phyloP scores from a whole-genome alignment of 2,888 invertebrate species.

The Synanthedon andrenaeformis region DNA sequence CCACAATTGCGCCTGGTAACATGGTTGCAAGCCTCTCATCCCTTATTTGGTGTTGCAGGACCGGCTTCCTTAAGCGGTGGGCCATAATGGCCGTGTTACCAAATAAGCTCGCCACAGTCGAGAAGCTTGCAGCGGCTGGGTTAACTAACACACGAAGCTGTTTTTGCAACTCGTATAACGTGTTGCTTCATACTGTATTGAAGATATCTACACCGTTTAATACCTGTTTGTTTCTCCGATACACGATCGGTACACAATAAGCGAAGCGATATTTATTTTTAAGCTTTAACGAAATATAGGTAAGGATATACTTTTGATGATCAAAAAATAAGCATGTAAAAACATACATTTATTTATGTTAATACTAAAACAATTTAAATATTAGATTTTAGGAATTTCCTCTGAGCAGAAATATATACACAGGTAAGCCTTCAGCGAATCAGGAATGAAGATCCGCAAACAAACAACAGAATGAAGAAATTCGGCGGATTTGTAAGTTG shows the following conservation, averaged over 20 bases:
- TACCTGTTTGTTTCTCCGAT: background rate
- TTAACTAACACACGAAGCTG: slow-evolving; percentile 12
- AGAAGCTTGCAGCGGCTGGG: slow-evolving; percentile 27
- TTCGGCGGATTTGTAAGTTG: too few relatives aligned
- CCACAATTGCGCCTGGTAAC: slow-evolving; percentile 36
- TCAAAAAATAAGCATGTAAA: background rate
- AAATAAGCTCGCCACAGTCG: slow-evolving; percentile 30
- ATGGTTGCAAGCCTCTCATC: slow-evolving; percentile 12
- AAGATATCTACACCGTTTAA: background rate
- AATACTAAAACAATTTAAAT: too few relatives aligned
- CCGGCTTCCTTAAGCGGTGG: slow-evolving; percentile 32
- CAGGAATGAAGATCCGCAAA: too few relatives aligned
- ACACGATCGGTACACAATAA: background rate
- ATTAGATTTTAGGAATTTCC: too few relatives aligned
- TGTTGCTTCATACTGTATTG: too few relatives aligned
- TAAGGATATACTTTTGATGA: background rate
- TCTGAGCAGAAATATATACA: too few relatives aligned
- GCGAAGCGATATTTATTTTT: background rate
- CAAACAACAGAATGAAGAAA: too few relatives aligned
- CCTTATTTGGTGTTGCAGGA: slow-evolving; percentile 25
- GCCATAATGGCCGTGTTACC: slow-evolving; percentile 34
- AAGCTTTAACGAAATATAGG: background rate
- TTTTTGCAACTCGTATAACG: background rate
- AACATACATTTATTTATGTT: too few relatives aligned
- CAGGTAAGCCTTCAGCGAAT: too few relatives aligned